Evolutionary conservation across 2,888 invertebrate species (phyloP).

Genomic region (Baccha elongata): DNA sequence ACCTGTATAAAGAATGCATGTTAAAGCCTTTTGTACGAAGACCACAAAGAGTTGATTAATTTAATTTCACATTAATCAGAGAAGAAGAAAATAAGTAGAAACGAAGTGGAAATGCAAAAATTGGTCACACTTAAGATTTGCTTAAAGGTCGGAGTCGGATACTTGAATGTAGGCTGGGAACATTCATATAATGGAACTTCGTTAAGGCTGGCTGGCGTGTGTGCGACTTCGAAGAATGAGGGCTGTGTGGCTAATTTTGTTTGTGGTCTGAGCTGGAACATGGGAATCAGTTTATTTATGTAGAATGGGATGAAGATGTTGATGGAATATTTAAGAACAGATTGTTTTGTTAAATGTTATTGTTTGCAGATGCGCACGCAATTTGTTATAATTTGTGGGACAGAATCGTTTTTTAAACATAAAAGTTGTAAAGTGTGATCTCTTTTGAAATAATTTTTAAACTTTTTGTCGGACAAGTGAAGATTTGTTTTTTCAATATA

Average conservation of each 20-base stretch:
- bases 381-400: constrained; percentile 54
- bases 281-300: constrained; percentile 10
- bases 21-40: constrained; percentile 53
- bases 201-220: constrained; percentile 34
- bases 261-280: constrained; percentile 35
- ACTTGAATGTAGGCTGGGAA: constrained; percentile 43
- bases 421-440: constrained; percentile 42
- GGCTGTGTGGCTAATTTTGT: constrained; percentile 49
- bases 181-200: constrained; percentile 47
- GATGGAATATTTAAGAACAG: constrained; percentile 50
- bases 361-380: constrained; percentile 62
- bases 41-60: constrained; percentile 69
- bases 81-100: neutral
- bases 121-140: constrained; percentile 67
- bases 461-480: constrained; percentile 24
- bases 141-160: no score
- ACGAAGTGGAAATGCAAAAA: constrained; percentile 45
- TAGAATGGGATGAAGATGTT: constrained; percentile 21
- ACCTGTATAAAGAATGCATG: constrained; percentile 50
- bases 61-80: constrained; percentile 68
- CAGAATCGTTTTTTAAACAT: constrained; percentile 29
- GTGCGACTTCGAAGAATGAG: constrained; percentile 16
- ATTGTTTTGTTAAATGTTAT: constrained; percentile 48
- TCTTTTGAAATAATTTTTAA: constrained; percentile 1
- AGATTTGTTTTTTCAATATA: constrained; percentile 21